These are phyloP conservation scores for Artemia sinica DNA, from an alignment of 2,888 invertebrate species.

Conservation along the genomic window DNA sequence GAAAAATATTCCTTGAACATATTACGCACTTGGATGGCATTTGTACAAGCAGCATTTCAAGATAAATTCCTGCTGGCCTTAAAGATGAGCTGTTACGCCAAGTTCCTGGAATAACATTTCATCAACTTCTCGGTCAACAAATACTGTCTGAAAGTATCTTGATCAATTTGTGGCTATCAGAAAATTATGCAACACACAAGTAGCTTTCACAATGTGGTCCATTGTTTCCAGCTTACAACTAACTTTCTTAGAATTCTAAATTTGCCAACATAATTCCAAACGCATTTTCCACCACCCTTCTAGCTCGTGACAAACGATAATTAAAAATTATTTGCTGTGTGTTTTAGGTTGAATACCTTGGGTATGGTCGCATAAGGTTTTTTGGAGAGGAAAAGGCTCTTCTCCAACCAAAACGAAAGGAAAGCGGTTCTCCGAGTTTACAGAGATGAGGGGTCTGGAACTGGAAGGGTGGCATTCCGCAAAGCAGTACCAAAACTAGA, in stretches of 20 bases:
- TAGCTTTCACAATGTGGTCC: constrained; percentile 16
- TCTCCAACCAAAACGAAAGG: constrained; percentile 26
- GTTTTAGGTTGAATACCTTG: not conserved
- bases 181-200: constrained; percentile 13
- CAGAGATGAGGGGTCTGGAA: constrained; percentile 27
- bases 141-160: no score
- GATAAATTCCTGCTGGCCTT: no score
- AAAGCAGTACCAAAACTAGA: constrained; percentile 18
- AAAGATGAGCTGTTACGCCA: no score
- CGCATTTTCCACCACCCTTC: constrained; percentile 7
- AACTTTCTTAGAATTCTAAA: not conserved
- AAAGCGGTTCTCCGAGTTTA: constrained; percentile 27
- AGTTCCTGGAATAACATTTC: no score
- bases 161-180: not conserved
- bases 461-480: constrained; percentile 22
- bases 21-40: no score
- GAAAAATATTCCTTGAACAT: no score
- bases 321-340: not conserved
- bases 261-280: not conserved
- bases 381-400: constrained; percentile 28
- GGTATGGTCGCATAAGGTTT: not conserved
- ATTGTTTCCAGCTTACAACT: not conserved
- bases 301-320: constrained; percentile 12
- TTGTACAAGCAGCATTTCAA: no score
- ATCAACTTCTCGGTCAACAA: no score